Base-by-base conservation (phyloP, 2,888 invertebrate species). In the Beris chalybata region DNA sequence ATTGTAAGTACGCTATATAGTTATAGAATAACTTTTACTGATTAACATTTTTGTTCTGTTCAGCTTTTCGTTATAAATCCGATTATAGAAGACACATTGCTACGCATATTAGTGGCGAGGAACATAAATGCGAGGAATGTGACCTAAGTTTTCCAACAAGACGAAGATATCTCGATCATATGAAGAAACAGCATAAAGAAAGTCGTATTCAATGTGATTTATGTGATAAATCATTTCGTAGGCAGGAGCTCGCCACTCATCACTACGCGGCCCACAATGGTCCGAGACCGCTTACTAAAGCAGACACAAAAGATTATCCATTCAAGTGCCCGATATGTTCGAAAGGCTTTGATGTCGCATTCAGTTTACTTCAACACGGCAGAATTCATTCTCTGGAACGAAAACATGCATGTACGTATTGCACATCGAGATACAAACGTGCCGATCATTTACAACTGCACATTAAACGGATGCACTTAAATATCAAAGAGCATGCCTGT, bases 191-290 rank as follows among this genome's bases (percentile, higher is more conserved):
- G 11, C 61, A 61, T 43, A 15, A 38, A 38, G 9, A 5, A 7
- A 38, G 7, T 38, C 38, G 38, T 38, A 1, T 7, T 38, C 38
- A 15, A 15, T 70, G 70, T 32, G 69, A 70, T 55, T n/a, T 67
- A 6, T 70, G 70, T 55, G 67, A 66, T 22, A 69, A 66, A 55
- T 66, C 54, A 67, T 70, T 43, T 53, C 65, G 7, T 67, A 69
- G 53, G 69, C 67, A 52, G 63, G 64, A 9, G 67, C 69, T 30
- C 48, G 68, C 30, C 65, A 65, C 67, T 9, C 70, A 70, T 64
- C 15, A 67, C 11, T 68, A 69, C 55, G 68, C 67, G 1, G 52
- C 13, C 22, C 70, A 70, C 47, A 69, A 67, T 4, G 67, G 67
- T 3, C 67, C 67, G 53, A 54, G 45, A n/a, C 69, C 69, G 5